phyloP scores from a whole-genome alignment of 2,888 invertebrate genomes.

The Vesta saturnalis region DNA sequence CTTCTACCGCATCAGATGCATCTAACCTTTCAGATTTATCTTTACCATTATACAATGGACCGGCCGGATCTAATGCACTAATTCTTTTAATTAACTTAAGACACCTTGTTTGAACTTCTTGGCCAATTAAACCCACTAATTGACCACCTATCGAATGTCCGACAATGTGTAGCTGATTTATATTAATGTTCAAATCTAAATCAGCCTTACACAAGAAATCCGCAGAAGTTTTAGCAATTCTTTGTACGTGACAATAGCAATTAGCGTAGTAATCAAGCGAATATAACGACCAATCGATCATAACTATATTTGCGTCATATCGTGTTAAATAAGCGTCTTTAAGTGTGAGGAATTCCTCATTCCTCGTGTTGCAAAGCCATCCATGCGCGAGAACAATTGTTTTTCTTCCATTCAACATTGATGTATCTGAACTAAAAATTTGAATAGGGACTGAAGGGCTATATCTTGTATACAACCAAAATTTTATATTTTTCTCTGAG shows the following conservation, averaged over 20 bases:
- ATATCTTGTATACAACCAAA: slow-evolving; percentile 20
- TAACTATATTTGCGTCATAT: slow-evolving; percentile 23
- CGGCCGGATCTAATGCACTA: slow-evolving; percentile 20
- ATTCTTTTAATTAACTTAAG: slow-evolving; percentile 2
- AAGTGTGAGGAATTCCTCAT: slow-evolving; percentile 21
- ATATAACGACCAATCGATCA: slow-evolving; percentile 18
- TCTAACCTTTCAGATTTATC: neutral
- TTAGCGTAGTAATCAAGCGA: slow-evolving; percentile 14
- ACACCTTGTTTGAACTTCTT: neutral
- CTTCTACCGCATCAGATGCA: slow-evolving; percentile 9
- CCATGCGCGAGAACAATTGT: slow-evolving; percentile 18
- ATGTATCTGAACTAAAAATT: neutral
- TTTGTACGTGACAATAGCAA: neutral
- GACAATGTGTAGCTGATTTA: neutral
- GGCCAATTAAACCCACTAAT: slow-evolving; percentile 9
- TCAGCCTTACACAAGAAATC: neutral
- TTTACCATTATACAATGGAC: neutral
- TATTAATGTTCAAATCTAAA: neutral
- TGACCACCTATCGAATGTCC: slow-evolving; percentile 22
- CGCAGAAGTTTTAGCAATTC: neutral
- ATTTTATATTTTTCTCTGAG: slow-evolving; percentile 5
- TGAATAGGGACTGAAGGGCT: neutral
- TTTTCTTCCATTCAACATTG: neutral
- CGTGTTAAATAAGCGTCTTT: slow-evolving; percentile 23
- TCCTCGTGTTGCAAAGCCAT: slow-evolving; percentile 22